Conservation (phyloP, 2,113 vertebrate genomes). For the Aegithalos caudatus region DNA sequence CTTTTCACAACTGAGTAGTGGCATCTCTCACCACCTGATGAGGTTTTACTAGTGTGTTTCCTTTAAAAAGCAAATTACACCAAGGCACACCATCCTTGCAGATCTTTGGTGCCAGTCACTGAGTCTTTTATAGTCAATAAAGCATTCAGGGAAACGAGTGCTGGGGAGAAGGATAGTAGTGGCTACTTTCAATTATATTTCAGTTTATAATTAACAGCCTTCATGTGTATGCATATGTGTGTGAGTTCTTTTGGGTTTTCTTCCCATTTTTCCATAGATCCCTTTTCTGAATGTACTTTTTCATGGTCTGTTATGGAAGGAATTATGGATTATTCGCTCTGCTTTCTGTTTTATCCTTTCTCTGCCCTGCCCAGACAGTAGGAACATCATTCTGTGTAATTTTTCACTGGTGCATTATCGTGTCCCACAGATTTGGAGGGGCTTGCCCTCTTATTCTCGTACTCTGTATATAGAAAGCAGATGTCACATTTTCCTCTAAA, state of each 20-base stretch:
- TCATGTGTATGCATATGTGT: accelerated
- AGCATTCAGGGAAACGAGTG: neutral
- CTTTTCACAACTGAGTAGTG: neutral
- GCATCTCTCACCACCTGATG: neutral
- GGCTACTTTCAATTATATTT: neutral
- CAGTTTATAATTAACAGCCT: neutral
- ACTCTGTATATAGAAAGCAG: neutral
- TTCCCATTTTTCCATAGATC: neutral
- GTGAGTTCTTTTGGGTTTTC: neutral
- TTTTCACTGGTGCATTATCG: neutral
- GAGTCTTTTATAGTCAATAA: neutral
- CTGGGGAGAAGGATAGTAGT: neutral
- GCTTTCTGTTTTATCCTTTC: neutral
- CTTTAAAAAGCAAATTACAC: neutral
- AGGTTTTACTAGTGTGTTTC: neutral
- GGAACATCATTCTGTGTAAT: neutral
- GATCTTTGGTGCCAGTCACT: neutral
- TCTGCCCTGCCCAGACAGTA: neutral
- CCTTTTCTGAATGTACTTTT: neutral
- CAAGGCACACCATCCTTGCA: neutral
- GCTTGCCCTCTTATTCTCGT: neutral
- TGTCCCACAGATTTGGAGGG: neutral
- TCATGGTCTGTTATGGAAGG: neutral
- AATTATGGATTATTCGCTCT: neutral
- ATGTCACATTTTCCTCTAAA: neutral